These are phyloP conservation scores for Philhelius pedissequus DNA, from an alignment of 2,888 invertebrate genomes.

Conservation along the genomic window DNA sequence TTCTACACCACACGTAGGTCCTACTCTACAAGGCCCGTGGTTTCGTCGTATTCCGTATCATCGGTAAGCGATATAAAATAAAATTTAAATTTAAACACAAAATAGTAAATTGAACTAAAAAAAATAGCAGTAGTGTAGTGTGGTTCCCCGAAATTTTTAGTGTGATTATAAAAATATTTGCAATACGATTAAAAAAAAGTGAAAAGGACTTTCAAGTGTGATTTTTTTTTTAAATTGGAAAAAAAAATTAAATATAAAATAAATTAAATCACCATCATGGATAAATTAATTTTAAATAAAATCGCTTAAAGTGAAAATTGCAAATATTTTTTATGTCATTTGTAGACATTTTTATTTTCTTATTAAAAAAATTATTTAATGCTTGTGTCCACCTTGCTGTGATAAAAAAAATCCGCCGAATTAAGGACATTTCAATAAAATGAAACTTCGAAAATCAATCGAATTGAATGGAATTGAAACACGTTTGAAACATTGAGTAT, in stretches of 20 bases:
- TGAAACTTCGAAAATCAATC: slow-evolving; percentile 47
- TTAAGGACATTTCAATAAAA: slow-evolving; percentile 18
- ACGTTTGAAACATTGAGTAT: slow-evolving; percentile 75
- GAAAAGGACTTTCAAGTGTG: slow-evolving; percentile 35
- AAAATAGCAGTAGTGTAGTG: slow-evolving; percentile 60
- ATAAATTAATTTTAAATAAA: not conserved
- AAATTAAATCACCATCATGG: slow-evolving; percentile 18
- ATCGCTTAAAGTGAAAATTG: slow-evolving; percentile 49
- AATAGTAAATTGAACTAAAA: slow-evolving; percentile 4
- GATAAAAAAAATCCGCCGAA: slow-evolving; percentile 52
- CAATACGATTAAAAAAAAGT: slow-evolving; percentile 37
- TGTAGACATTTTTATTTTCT: slow-evolving; percentile 29
- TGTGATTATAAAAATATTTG: slow-evolving; percentile 60
- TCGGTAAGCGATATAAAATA: slow-evolving; percentile 84
- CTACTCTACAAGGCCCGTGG: slow-evolving; percentile 84
- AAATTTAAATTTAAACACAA: not conserved
- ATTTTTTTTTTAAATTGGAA: not conserved
- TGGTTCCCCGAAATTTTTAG: slow-evolving; percentile 49
- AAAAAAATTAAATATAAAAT: not conserved
- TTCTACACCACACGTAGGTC: slow-evolving; percentile 94
- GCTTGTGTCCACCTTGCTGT: slow-evolving; percentile 77
- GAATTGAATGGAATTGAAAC: slow-evolving; percentile 77
- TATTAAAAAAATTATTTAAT: slow-evolving; percentile 67
- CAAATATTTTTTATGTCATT: slow-evolving; percentile 70
- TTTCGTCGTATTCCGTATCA: slow-evolving; percentile 87